phyloP scores from a whole-genome alignment of 2,797 vertebrate genomes.

The Rhinatrema bivittatum region DNA sequence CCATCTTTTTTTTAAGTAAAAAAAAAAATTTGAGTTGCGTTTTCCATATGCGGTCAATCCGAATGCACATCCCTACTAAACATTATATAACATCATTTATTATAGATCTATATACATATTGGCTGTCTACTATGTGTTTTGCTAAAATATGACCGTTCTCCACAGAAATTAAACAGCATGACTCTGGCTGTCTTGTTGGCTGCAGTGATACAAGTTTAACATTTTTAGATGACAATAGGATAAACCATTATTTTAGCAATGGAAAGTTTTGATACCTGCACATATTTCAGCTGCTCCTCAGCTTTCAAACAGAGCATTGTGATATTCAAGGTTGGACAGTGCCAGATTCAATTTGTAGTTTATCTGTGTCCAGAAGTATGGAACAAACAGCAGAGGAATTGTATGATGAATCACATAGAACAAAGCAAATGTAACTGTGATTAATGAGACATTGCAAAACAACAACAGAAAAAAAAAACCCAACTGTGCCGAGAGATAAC shows the following conservation, averaged over 20 bases:
- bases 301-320: constrained; percentile 31
- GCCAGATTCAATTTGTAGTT: constrained; percentile 66
- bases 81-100: too few species aligned
- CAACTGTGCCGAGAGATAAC: constrained; percentile 84
- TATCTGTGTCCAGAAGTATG: constrained; percentile 54
- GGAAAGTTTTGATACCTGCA: constrained; percentile 25
- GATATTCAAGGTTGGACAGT: constrained; percentile 55
- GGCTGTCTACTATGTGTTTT: too few species aligned
- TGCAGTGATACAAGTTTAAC: too few species aligned
- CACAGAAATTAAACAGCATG: too few species aligned
- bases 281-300: constrained; percentile 31
- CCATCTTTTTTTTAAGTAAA: too few species aligned
- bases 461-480: constrained; percentile 45
- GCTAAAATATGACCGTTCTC: too few species aligned
- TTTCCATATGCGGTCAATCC: too few species aligned
- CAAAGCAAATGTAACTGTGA: constrained; percentile 71
- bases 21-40: too few species aligned
- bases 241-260: constrained; percentile 25
- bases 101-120: too few species aligned
- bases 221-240: constrained; percentile 19
- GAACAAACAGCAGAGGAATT: constrained; percentile 35
- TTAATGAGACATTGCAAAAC: constrained; percentile 76
- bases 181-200: too few species aligned
- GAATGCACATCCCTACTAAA: too few species aligned
- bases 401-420: constrained; percentile 79